Conservation (phyloP, 2,888 invertebrate species). For the Eupithecia inturbata region DNA sequence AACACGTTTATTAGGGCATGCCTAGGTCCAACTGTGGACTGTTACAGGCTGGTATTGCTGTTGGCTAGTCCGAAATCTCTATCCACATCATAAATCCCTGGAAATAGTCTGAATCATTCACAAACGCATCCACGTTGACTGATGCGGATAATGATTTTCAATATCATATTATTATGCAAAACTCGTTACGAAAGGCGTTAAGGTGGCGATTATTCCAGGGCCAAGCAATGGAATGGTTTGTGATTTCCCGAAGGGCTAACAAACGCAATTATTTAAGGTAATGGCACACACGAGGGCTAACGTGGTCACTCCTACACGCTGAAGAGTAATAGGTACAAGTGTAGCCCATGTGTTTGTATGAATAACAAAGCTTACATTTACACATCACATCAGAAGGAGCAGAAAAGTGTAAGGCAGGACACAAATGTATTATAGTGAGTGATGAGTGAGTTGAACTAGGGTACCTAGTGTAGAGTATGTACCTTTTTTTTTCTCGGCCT, state of each 20-base stretch:
- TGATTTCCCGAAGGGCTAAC: conserved; percentile 67
- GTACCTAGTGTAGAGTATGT: too few relatives aligned
- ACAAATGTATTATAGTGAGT: too few relatives aligned
- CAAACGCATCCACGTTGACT: background rate
- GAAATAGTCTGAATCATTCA: background rate
- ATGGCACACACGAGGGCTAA: conserved; percentile 45
- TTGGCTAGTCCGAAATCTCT: too few relatives aligned
- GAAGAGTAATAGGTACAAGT: background rate
- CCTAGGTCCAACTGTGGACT: too few relatives aligned
- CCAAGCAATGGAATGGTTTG: conserved; percentile 44
- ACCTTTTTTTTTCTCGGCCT: too few relatives aligned
- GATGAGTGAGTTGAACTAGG: too few relatives aligned
- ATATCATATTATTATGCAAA: conserved; percentile 3
- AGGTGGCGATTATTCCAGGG: conserved; percentile 21
- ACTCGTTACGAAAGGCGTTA: background rate
- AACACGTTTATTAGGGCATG: too few relatives aligned
- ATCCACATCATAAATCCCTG: background rate
- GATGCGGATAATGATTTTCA: background rate
- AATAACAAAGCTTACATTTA: too few relatives aligned
- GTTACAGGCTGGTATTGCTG: too few relatives aligned
- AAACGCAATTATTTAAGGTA: conserved; percentile 66
- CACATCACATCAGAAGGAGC: too few relatives aligned
- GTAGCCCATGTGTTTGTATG: background rate
- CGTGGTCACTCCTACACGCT: background rate
- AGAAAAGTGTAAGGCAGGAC: too few relatives aligned